Evolutionary conservation across 2,797 vertebrate genomes (phyloP), one percentile per base, ranked within the genome.

Genomic region (Parauchenoglanis ngamensis): DNA sequence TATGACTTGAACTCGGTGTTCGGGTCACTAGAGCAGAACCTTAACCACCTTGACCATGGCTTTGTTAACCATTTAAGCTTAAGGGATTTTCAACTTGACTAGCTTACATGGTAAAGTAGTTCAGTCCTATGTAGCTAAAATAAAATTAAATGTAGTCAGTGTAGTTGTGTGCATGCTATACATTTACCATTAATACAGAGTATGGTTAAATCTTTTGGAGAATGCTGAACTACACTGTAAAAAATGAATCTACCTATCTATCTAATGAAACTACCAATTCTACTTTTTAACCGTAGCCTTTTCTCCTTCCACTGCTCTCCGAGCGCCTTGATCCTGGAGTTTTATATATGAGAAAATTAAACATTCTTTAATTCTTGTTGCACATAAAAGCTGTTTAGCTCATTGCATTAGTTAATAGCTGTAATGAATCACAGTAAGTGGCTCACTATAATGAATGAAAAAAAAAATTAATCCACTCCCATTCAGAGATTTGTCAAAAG

Each of bases 71-170:
- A 59, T 59, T 59, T 19, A 84, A 59, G 23, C 21, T 44, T 46
- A 84, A 57, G 49, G 31, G 52, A 84, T 84, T 84, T 84, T 44
- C 52, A 70, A 65, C 82, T 56, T 70, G n/a, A 35, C 81, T 44
- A 70, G 52, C n/a, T 40, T 72, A 84, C 23, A 8, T 25, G 15
- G 25, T 67, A 49, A 28, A 70, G 28, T 25, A 68, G 44, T 70
- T 35, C 17, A 52, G 49, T 52, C 44, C n/a, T 2, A 23, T 68
- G 46, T 23, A 70, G 63, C 52, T 52, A 19, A 52, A 21, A 35
- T 10, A 10, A 54, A 23, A 2, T 19, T 10, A 67, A 19, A 67
- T 5, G 17, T 54, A 31, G 28, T 57, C n/a, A 31, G 46, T 23
- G 5, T 2, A 52, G 46, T 1, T 35, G 63, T 56, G 4, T 40